Conservation (phyloP, 2,113 vertebrate genomes). For the Caranx melampygus region DNA sequence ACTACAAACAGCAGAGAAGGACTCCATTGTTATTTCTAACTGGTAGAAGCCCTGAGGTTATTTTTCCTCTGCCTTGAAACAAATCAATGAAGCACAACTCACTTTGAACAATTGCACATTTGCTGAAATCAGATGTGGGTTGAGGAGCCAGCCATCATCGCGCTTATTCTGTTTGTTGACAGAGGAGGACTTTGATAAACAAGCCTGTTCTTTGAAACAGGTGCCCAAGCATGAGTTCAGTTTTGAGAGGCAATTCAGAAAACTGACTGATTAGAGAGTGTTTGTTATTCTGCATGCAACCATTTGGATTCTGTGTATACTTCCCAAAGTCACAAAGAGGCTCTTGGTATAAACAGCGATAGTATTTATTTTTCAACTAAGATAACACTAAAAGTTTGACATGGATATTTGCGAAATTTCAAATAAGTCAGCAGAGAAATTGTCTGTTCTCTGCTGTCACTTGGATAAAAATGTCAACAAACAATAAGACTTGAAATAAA, state of each 20-base stretch:
- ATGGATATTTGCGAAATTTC: constrained; percentile 33
- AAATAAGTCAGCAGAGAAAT: constrained; percentile 40
- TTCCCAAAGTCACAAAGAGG: constrained; percentile 53
- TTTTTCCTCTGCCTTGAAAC: constrained; percentile 82
- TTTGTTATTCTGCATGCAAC: constrained; percentile 72
- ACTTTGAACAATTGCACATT: constrained; percentile 82
- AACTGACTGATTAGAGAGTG: constrained; percentile 67
- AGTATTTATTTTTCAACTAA: constrained; percentile 37
- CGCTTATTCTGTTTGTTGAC: constrained; percentile 75
- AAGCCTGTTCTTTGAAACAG: constrained; percentile 75
- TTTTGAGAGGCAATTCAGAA: constrained; percentile 60
- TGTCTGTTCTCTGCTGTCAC: constrained; percentile 24
- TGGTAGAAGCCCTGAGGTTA: constrained; percentile 80
- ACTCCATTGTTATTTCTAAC: constrained; percentile 82
- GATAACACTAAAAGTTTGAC: constrained; percentile 27
- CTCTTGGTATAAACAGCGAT: constrained; percentile 35
- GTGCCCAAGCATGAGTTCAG: constrained; percentile 64
- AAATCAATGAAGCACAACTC: constrained; percentile 82
- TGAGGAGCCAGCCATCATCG: constrained; percentile 71
- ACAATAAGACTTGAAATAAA: constrained; percentile 17
- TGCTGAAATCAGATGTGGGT: constrained; percentile 79
- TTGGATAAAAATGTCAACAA: constrained; percentile 45
- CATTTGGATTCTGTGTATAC: constrained; percentile 48
- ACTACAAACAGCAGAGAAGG: constrained; percentile 71
- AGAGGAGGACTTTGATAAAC: constrained; percentile 75